Conservation (phyloP, 2,113 vertebrate species). For the Pica pica region DNA sequence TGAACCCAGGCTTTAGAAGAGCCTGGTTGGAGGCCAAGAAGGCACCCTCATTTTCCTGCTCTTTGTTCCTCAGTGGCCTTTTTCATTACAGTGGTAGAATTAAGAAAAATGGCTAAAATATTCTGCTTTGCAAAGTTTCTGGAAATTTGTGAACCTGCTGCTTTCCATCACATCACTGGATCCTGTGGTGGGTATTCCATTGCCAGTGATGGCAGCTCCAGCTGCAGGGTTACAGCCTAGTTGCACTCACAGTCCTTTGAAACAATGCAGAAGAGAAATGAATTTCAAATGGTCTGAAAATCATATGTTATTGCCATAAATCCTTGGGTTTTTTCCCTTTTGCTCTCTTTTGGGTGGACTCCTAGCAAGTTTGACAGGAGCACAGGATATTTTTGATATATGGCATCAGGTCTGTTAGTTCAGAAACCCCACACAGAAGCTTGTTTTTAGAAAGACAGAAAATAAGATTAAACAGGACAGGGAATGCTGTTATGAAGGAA, state of each 20-base stretch:
- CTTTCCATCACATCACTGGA: background rate
- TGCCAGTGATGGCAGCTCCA: background rate
- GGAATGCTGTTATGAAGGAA: slow-evolving; percentile 81
- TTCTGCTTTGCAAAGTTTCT: background rate
- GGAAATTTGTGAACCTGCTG: background rate
- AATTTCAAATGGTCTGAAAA: background rate
- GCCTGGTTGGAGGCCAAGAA: background rate
- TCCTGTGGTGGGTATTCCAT: background rate
- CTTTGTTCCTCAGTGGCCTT: background rate
- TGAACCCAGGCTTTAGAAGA: background rate
- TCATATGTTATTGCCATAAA: background rate
- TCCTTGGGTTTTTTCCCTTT: background rate
- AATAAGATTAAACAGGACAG: slow-evolving; percentile 79
- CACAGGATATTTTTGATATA: background rate
- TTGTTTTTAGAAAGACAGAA: slow-evolving; percentile 78
- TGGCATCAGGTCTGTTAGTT: background rate
- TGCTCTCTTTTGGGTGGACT: background rate
- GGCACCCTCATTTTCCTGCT: background rate
- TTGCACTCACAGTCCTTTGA: background rate
- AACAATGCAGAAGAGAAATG: background rate
- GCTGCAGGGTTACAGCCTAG: background rate
- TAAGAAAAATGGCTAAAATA: background rate
- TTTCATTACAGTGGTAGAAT: background rate
- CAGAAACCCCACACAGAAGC: slow-evolving; percentile 79
- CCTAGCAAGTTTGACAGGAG: background rate